A percentile compares a stretch with the other conserved stretches of the same genome.
Conservation (phyloP, 92 coral and sea anemone genomes). For the Hydrozoanthus gracilis region DNA sequence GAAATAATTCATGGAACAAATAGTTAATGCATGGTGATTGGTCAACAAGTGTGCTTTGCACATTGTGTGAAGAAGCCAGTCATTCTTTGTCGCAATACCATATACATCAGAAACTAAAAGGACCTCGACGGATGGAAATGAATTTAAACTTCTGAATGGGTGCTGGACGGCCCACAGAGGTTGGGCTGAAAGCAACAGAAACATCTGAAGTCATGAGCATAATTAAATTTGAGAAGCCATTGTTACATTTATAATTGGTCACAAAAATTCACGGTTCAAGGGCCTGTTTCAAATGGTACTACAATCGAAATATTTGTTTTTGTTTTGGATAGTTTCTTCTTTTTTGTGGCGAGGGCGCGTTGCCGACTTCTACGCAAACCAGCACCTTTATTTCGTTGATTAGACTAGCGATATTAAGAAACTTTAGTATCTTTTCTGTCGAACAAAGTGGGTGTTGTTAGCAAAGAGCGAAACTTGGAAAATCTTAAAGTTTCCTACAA, state of each 20-base stretch:
- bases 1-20: too few relatives aligned
- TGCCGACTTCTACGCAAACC: too few relatives aligned
- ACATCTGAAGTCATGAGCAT: background rate
- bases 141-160: background rate
- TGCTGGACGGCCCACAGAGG: constrained; percentile 1
- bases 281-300: constrained; percentile 1
- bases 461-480: too few relatives aligned
- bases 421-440: too few relatives aligned
- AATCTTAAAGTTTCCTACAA: too few relatives aligned
- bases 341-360: too few relatives aligned
- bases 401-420: too few relatives aligned
- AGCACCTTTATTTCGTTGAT: too few relatives aligned
- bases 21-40: too few relatives aligned
- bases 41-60: too few relatives aligned
- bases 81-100: constrained; percentile 1
- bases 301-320: background rate
- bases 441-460: too few relatives aligned
- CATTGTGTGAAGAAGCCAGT: background rate
- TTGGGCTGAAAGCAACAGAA: constrained; percentile 1
- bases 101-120: background rate
- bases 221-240: background rate
- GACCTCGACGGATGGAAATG: background rate
- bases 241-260: background rate
- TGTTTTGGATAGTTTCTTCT: too few relatives aligned
- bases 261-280: background rate